Base-by-base conservation (phyloP, 2,888 invertebrate genomes). In the Zygaena filipendulae region DNA sequence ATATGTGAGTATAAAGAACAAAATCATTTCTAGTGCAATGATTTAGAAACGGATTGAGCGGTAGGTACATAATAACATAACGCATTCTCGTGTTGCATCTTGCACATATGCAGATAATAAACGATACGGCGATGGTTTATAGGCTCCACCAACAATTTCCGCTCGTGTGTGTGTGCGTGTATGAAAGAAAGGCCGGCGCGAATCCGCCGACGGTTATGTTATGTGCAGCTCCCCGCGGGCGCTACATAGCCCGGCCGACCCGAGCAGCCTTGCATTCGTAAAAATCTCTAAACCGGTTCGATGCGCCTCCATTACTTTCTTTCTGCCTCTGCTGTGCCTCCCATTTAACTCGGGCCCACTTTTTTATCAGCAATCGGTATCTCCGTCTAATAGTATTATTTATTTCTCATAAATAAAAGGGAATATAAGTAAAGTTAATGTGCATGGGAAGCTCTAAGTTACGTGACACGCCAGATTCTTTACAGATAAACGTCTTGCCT, bases 341-440 rank as follows among this genome's bases (percentile, higher is more conserved):
- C 75, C 75, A 75, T 77, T 74, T 74, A 71, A 75, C 75, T 71
- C 66, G 72, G 69, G 69, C 71, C 72, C 72, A 74, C 74, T 79
- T 77, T n/a, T 79, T 79, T 79, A 79, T 79, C 79, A 67, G 71
- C 64, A 75, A 75, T 79, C 72, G 72, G 75, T 75, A 79, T 79
- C 79, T 77, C 72, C 56, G 66, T 74, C 75, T 77, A 77, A 74
- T 79, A 77, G 74, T 77, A 79, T 79, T 77, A 77, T 79, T 79
- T 77, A 77, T 79, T 74, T 72, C 72, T 75, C 75, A 75, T 77
- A 75, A 77, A 77, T 75, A 77, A 75, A 59, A 62, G 59, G 62
- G 69, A 69, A 70, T 70, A 71, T 70, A 71, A 67, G 69, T 72
- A 62, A 74, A 69, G 68, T 66, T 69, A 74, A 77, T 67, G 71